phyloP scores from a whole-genome alignment of 1,140 invertebrate species.

The Aphelinus certus region DNA sequence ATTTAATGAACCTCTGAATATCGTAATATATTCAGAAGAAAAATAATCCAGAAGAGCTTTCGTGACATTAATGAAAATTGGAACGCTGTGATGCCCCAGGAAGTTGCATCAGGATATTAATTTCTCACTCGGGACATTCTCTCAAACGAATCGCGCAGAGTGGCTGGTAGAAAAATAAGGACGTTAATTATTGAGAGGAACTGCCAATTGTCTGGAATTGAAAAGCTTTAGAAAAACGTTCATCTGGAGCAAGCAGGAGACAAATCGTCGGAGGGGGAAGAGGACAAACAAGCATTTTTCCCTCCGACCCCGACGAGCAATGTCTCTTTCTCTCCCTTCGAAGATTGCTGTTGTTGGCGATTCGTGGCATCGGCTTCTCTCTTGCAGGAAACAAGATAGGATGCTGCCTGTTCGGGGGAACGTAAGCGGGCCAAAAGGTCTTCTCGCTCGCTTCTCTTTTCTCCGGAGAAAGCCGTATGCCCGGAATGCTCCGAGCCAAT shows the following conservation, averaged over 20 bases:
- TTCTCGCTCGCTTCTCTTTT: neutral
- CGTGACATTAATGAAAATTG: conserved; percentile 30
- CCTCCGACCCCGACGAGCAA: neutral
- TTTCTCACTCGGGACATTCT: conserved; percentile 11
- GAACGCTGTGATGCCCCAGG: conserved; percentile 22
- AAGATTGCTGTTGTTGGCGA: conserved; percentile 45
- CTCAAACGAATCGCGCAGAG: neutral
- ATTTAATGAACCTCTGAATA: too few species aligned
- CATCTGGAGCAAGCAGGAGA: conserved; percentile 18
- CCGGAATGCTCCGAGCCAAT: conserved; percentile 52
- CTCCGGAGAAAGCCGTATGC: conserved; percentile 26
- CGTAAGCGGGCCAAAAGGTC: neutral
- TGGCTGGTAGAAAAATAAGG: neutral
- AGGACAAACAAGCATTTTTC: conserved; percentile 23
- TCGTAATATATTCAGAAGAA: too few species aligned
- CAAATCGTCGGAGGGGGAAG: conserved; percentile 24
- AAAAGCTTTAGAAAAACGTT: conserved; percentile 33
- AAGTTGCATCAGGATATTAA: conserved; percentile 24
- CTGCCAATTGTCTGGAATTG: conserved; percentile 30
- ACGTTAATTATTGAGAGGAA: conserved; percentile 29
- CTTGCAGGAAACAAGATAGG: conserved; percentile 46
- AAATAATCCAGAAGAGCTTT: conserved; percentile 18
- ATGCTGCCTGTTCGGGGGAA: conserved; percentile 14
- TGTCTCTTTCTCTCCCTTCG: conserved; percentile 14
- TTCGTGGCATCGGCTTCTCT: conserved; percentile 42